phyloP scores from a whole-genome alignment of 1,140 invertebrate genomes.

The Rhopalosiphum padi region DNA sequence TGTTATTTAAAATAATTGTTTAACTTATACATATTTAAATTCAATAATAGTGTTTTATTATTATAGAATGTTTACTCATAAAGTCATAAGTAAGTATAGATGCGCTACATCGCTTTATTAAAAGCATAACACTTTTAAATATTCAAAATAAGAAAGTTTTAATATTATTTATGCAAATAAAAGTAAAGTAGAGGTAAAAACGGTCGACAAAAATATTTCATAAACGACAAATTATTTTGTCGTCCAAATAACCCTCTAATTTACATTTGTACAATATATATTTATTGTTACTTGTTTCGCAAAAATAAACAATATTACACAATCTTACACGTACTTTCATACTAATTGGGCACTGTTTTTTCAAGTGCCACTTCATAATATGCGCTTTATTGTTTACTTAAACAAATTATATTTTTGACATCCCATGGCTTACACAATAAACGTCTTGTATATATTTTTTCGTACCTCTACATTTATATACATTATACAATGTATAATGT shows the following conservation, averaged over 20 bases:
- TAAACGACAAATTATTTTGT: background rate
- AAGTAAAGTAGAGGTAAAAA: background rate
- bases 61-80: background rate
- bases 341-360: background rate
- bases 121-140: background rate
- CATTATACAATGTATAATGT: background rate
- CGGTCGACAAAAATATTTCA: background rate
- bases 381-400: conserved; percentile 19
- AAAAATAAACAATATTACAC: conserved; percentile 29
- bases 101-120: background rate
- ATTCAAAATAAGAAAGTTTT: background rate
- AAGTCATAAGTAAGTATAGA: background rate
- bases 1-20: background rate
- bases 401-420: conserved; percentile 15
- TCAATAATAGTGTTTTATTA: background rate
- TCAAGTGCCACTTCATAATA: conserved; percentile 28
- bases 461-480: background rate
- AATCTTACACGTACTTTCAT: conserved; percentile 13
- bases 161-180: background rate
- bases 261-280: background rate
- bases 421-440: background rate
- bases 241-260: background rate
- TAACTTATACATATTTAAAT: background rate
- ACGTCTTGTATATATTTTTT: background rate
- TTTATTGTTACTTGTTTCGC: background rate